Evolutionary conservation across 1,140 invertebrate genomes (phyloP).

Genomic region (Propsilocerus akamusi): DNA sequence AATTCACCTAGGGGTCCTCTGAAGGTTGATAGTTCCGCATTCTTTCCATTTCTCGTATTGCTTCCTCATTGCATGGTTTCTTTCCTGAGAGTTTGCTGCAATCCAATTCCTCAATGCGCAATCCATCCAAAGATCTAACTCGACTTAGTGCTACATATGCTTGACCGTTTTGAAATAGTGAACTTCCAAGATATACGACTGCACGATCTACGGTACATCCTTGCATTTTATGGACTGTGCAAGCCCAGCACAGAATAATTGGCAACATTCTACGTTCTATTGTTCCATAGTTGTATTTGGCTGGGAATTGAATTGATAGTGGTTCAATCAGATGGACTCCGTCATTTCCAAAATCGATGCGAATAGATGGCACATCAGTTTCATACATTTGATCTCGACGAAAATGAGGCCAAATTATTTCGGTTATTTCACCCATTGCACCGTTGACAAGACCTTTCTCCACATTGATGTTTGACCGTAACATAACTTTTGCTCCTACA

Average conservation of each 20-base stretch:
- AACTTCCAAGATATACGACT: conserved; percentile 17
- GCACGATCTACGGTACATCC: conserved; percentile 18
- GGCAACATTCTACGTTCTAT: conserved; percentile 13
- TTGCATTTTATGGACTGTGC: conserved; percentile 21
- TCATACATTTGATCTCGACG: conserved; percentile 12
- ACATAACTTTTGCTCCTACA: conserved; percentile 17
- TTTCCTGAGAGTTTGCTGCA: conserved; percentile 5
- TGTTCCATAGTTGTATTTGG: conserved; percentile 8
- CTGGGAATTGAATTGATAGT: conserved; percentile 10
- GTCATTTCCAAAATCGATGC: conserved; percentile 10
- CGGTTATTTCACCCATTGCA: conserved; percentile 13
- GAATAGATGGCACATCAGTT: conserved; percentile 11
- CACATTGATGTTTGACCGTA: conserved; percentile 18
- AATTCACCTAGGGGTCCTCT: too few relatives aligned
- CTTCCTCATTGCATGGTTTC: conserved; percentile 7
- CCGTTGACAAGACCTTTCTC: conserved; percentile 20
- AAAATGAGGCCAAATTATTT: conserved; percentile 15
- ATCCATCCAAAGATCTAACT: conserved; percentile 11
- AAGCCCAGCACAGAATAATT: conserved; percentile 20
- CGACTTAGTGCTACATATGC: conserved; percentile 15
- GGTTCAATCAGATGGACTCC: conserved; percentile 8
- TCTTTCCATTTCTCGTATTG: conserved; percentile 7
- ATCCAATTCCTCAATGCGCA: conserved; percentile 3
- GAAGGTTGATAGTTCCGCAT: conserved; percentile 6
- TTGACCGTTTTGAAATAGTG: conserved; percentile 13